Conservation (phyloP, 2,113 vertebrate genomes). For the Corythoichthys intestinalis region DNA sequence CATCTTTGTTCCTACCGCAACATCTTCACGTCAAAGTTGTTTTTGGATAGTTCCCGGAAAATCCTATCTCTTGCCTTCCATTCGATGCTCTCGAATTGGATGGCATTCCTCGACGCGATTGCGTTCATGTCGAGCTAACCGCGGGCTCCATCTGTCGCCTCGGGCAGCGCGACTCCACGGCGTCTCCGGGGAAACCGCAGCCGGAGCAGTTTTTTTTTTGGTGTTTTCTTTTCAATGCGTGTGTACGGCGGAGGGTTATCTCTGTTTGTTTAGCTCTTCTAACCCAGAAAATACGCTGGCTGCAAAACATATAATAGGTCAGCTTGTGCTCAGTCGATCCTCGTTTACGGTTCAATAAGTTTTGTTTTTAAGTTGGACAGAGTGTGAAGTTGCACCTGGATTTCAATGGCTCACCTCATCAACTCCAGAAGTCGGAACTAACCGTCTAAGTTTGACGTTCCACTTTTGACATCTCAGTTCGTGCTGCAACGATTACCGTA, state of each 20-base stretch:
- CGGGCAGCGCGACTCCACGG: conserved; percentile 9
- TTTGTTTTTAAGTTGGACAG: neutral
- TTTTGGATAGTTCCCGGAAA: neutral
- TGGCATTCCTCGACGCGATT: conserved; percentile 7
- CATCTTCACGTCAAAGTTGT: neutral
- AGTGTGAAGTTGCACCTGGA: neutral
- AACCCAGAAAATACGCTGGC: conserved; percentile 1
- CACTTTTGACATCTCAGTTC: neutral
- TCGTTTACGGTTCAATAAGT: neutral
- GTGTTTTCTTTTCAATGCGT: conserved; percentile 9
- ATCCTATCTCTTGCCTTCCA: neutral
- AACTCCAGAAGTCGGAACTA: neutral
- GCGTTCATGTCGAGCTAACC: conserved; percentile 19
- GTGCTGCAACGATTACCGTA: too few species aligned
- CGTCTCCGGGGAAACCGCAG: conserved; percentile 14
- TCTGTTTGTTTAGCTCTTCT: conserved; percentile 23
- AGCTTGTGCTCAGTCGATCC: neutral
- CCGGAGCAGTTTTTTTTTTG: conserved; percentile 3
- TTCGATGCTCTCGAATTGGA: neutral
- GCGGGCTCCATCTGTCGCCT: conserved; percentile 21
- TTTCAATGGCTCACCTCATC: neutral
- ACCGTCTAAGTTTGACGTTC: too few species aligned
- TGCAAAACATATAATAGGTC: conserved; percentile 5
- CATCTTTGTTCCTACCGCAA: neutral
- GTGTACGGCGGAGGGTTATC: neutral